Evolutionary conservation across 2,797 vertebrate genomes (phyloP).

Genomic region (Melanotaenia trifasciata): DNA sequence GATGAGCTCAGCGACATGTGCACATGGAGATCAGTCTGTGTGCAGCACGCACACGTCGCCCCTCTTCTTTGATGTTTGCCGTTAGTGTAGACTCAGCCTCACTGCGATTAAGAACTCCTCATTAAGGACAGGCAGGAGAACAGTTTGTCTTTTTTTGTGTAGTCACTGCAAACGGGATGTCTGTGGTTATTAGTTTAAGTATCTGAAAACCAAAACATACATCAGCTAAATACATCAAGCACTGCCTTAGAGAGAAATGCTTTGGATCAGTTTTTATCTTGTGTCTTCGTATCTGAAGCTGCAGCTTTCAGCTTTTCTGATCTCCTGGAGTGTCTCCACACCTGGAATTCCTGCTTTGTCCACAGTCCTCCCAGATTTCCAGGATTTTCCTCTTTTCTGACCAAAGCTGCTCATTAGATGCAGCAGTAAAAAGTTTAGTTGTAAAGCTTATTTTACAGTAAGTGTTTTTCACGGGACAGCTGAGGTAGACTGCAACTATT

Average conservation of each 20-base stretch:
- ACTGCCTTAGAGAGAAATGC: background rate
- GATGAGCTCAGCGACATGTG: slow-evolving; percentile 5
- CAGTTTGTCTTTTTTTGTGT: background rate
- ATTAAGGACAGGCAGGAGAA: slow-evolving; percentile 26
- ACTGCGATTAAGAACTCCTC: slow-evolving; percentile 37
- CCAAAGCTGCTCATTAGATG: slow-evolving; percentile 1
- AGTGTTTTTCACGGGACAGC: slow-evolving; percentile 5
- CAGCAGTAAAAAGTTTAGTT: too few relatives aligned
- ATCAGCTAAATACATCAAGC: background rate
- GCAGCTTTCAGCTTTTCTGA: slow-evolving; percentile 4
- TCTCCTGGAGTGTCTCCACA: slow-evolving; percentile 2
- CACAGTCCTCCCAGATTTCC: slow-evolving; percentile 42
- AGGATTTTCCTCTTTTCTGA: slow-evolving; percentile 40
- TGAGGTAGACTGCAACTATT: background rate
- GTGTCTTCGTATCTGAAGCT: background rate
- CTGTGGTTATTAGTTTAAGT: background rate
- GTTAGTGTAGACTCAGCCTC: slow-evolving; percentile 33
- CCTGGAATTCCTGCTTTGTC: slow-evolving; percentile 15
- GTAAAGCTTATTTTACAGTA: background rate
- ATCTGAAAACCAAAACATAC: background rate
- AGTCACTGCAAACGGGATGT: background rate
- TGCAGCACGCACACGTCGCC: slow-evolving; percentile 6
- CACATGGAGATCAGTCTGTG: background rate
- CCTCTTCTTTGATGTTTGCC: slow-evolving; percentile 44
- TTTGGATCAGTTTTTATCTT: slow-evolving; percentile 15